Percentiles rank a stretch among this genome's conserved stretches.
phyloP scores from a whole-genome alignment of 2,113 vertebrate genomes.

The Probosciger aterrimus region DNA sequence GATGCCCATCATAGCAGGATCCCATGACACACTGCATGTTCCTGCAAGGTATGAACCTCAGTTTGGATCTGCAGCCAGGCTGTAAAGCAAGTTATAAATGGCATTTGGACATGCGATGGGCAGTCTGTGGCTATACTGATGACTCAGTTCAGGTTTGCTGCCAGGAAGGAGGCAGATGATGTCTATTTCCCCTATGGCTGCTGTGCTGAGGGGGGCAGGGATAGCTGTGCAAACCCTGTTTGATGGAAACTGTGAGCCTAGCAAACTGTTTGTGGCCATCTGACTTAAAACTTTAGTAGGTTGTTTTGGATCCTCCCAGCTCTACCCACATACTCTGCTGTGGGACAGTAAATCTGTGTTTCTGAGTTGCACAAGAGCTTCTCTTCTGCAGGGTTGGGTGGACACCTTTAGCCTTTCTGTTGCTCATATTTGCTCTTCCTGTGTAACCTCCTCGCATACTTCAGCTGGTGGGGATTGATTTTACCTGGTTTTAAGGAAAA shows the following conservation, averaged over 20 bases:
- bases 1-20: not conserved
- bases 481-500: not conserved
- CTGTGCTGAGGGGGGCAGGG: not conserved
- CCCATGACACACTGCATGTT: not conserved
- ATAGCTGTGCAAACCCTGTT: not conserved
- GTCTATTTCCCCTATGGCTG: not conserved
- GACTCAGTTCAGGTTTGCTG: not conserved
- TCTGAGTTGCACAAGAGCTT: not conserved
- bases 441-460: rapidly evolving
- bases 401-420: not conserved
- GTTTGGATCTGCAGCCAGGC: not conserved
- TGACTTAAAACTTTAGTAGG: not conserved
- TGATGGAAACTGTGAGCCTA: not conserved
- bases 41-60: not conserved
- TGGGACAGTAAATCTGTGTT: not conserved
- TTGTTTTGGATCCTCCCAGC: not conserved
- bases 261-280: not conserved
- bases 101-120: rapidly evolving
- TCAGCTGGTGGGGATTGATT: rapidly evolving
- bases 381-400: not conserved
- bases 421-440: not conserved
- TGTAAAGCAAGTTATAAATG: not conserved
- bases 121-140: not conserved
- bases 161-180: not conserved
- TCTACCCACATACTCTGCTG: not conserved